A percentile compares a stretch with the other conserved stretches of the same genome.
Evolutionary conservation across 1,140 invertebrate genomes (phyloP).

Genomic region (Pogonognathellus flavescens): DNA sequence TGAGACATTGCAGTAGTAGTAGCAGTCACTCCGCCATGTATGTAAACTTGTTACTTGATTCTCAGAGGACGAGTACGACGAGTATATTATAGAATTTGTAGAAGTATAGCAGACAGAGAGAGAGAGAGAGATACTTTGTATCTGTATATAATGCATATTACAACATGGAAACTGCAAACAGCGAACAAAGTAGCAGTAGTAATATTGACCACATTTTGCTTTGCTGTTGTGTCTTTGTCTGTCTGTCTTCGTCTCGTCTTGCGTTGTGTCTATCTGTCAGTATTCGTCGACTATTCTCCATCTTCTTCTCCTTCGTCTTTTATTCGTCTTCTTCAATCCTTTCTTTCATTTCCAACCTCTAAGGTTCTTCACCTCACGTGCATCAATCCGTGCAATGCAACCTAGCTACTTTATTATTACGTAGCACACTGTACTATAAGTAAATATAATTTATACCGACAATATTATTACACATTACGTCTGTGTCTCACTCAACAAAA

Average conservation of each 20-base stretch:
- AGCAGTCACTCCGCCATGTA: too few species aligned
- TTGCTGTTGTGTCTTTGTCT: not conserved
- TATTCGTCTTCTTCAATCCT: not conserved
- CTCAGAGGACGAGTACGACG: too few species aligned
- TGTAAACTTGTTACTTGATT: too few species aligned
- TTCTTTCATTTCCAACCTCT: conserved; percentile 10
- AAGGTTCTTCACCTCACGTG: conserved; percentile 49
- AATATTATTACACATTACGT: too few species aligned
- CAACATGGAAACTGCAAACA: not conserved
- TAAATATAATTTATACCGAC: too few species aligned
- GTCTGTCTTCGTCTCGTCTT: conserved; percentile 2
- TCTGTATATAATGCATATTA: not conserved
- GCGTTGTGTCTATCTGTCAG: conserved; percentile 24
- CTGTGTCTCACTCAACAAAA: too few species aligned
- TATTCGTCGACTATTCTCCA: not conserved
- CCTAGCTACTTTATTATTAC: conserved; percentile 9
- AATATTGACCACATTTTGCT: conserved; percentile 41
- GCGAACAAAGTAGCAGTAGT: conserved; percentile 1
- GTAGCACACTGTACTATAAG: not conserved
- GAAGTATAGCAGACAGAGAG: not conserved
- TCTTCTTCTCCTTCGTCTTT: conserved; percentile 20
- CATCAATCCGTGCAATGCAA: conserved; percentile 33
- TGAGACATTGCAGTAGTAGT: not conserved
- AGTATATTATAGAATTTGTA: not conserved
- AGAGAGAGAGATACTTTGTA: not conserved